Percentiles rank a stretch among this genome's conserved stretches.
Evolutionary conservation across 2,888 invertebrate genomes (phyloP).

Genomic region (Melolontha melolontha): DNA sequence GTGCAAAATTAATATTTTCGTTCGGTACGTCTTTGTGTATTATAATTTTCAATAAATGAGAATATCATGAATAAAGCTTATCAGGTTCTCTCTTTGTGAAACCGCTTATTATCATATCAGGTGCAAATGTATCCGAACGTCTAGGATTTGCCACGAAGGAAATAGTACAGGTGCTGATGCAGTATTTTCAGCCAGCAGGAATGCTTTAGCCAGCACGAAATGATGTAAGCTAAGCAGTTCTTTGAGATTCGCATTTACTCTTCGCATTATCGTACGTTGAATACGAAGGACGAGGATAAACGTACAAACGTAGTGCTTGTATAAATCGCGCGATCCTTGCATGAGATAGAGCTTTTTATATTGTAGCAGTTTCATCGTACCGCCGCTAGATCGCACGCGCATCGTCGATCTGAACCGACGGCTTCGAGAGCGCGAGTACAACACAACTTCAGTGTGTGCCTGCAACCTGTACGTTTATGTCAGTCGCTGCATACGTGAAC

Average conservation of each 20-base stretch:
- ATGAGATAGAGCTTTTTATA: conserved; percentile 46
- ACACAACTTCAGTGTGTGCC: conserved; percentile 70
- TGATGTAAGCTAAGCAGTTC: conserved; percentile 25
- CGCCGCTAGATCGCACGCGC: conserved; percentile 70
- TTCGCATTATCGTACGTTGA: conserved; percentile 37
- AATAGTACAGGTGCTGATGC: conserved; percentile 44
- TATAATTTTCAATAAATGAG: too few relatives aligned
- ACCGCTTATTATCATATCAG: conserved; percentile 34
- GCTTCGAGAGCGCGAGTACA: conserved; percentile 63
- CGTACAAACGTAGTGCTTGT: conserved; percentile 46
- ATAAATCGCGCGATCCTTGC: conserved; percentile 44
- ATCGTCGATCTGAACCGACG: conserved; percentile 64
- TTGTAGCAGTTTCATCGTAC: conserved; percentile 53
- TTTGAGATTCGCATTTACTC: conserved; percentile 26
- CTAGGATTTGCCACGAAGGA: conserved; percentile 33
- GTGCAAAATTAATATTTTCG: too few relatives aligned
- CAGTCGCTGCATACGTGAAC: conserved; percentile 57
- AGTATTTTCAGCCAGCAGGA: conserved; percentile 43
- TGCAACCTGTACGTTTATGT: conserved; percentile 60
- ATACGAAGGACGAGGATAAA: conserved; percentile 33
- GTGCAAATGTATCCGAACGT: conserved; percentile 19
- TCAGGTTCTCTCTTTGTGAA: neutral
- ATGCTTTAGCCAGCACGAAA: conserved; percentile 24
- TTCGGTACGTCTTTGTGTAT: too few relatives aligned
- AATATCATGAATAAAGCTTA: too few relatives aligned